Base-by-base conservation (phyloP, 2,797 vertebrate genomes). In the Hydrocynus forskahlii region DNA sequence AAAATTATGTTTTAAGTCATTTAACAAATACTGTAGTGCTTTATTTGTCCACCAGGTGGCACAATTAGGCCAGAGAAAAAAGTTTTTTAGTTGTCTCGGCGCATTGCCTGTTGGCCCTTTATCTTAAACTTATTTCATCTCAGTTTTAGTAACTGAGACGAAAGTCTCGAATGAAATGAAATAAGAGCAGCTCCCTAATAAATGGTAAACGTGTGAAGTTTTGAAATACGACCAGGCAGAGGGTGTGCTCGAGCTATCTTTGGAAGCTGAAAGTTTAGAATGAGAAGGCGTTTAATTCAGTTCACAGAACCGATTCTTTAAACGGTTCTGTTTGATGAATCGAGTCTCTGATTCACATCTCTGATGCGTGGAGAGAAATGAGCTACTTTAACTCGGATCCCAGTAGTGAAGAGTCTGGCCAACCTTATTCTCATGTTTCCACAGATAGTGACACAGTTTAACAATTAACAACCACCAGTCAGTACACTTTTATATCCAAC, bases 61-160 rank as follows among this genome's bases (percentile, higher is more conserved):
- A 59, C 50, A 25, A n/a, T 73, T 48, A 5, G 7, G 25, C 50
- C 35, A 29, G 0, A 1, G 43, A 10, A 68, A 29, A 19, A 70
- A 35, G 19, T 23, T 29, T 1, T 57, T 55, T 75, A 80, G 85
- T 40, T 50, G 80, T 71, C 79, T 54, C 23, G 5, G 57, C 21
- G 68, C 14, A 70, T 19, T 45, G 79, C 79, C 82, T 72, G 81
- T n/a, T 78, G 69, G 52, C 43, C 57, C 29, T 81, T 48, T 63
- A 62, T 23, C 21, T 16, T 7, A 0, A 52, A 12, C 23, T 76
- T 43, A 0, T 55, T 12, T 69, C 2, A 55, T 7, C 7, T 25
- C 5, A 25, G 5, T n/a, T 4, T 14, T 6, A 19, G 0, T 12
- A 13, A 48, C 4, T 35, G 2, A 23, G 12, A 50, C 0, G 8